Conservation (phyloP, 2,888 invertebrate genomes). For the Mimachlamys varia region DNA sequence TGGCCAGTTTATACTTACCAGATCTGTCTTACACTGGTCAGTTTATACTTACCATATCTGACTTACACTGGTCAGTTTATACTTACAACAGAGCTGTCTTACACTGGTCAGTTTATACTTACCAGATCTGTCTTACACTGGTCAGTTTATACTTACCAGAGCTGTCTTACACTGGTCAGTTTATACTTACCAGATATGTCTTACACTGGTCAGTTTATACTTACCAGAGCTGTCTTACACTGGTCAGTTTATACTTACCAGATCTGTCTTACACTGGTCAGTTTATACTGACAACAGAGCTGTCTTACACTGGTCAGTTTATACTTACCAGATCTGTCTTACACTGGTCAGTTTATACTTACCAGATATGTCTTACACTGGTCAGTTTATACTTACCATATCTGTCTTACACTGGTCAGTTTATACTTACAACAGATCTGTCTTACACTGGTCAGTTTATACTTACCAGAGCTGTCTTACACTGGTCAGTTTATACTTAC, state of each 20-base stretch:
- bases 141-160: conserved; percentile 64
- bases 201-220: conserved; percentile 44
- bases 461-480: conserved; percentile 75
- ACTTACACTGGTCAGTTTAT: no score
- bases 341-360: conserved; percentile 49
- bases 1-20: conserved; percentile 66
- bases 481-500: conserved; percentile 61
- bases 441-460: no score
- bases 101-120: conserved; percentile 49
- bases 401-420: no score
- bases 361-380: no score
- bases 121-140: conserved; percentile 77
- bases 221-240: conserved; percentile 75
- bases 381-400: conserved; percentile 61
- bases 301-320: no score
- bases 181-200: no score
- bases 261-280: no score
- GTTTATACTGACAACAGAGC: conserved; percentile 70
- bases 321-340: conserved; percentile 72
- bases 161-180: no score
- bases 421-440: conserved; percentile 71
- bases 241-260: conserved; percentile 65
- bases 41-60: conserved; percentile 64
- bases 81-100: conserved; percentile 74
- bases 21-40: no score